Base-by-base conservation (phyloP, 1,140 invertebrate genomes). In the Notospermus geniculatus region DNA sequence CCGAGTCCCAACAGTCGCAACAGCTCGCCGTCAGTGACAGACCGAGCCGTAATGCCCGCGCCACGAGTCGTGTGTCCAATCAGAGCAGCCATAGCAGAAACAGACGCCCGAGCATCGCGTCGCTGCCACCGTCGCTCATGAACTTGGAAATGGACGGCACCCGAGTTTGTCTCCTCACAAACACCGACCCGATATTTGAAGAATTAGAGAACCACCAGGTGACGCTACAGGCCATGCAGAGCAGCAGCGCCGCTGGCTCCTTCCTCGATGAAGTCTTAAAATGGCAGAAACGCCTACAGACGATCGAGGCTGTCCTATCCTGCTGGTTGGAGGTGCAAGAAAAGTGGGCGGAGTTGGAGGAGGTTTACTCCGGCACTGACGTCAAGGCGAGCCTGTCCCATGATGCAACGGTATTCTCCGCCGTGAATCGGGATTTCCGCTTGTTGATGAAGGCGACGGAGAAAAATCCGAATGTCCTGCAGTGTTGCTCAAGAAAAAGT, bases 211-310 rank as follows among this genome's bases (percentile, higher is more conserved):
- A 71, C 60, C 80, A 82, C 66, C 79, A 81, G 75, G 72, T 79
- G 52, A 65, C 75, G 1, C 71, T 82, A 45, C 77, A 80, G 63
- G 70, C 76, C 11, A 74, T 82, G 70, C 76, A 80, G 66, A 72
- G 70, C 41, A 78, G 72, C 72, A 74, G 71, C 64, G 72, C 77
- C 25, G 78, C 78, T 5, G 79, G 79, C 0, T 77, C 76, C 9
- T 82, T 81, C 67, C 65, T 79, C 39, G 80, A 82, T 64, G 80
- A 81, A 50, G 77, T 82, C 15, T 64, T 78, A 11, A 82, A 81
- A 64, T 82, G 80, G 80, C 78, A 82, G 69, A 78, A 78, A 60
- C 62, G 69, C 15, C 68, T 82, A 15, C 77, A 80, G 66, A 79
- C 72, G 25, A 79, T 82, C 41, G 80, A 82, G 63, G 74, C 73